phyloP scores from a whole-genome alignment of 2,888 invertebrate genomes.

The Drosophila borborema region DNA sequence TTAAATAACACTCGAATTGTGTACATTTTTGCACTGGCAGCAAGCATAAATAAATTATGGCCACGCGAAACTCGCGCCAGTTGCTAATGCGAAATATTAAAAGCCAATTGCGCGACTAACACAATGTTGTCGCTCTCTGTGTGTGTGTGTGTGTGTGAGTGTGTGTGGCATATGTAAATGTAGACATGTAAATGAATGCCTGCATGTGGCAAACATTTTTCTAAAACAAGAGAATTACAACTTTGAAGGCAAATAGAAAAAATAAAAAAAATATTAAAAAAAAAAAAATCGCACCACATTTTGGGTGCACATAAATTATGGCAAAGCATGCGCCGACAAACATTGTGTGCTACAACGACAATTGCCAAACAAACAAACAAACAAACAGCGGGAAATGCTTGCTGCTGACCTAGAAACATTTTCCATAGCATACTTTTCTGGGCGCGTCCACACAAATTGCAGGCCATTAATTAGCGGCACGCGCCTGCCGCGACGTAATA shows the following conservation, averaged over 20 bases:
- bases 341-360: constrained; percentile 27
- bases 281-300: constrained; percentile 24
- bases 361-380: constrained; percentile 18
- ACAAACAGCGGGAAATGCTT: constrained; percentile 11
- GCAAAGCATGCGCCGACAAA: constrained; percentile 63
- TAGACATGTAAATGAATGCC: constrained; percentile 66
- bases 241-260: constrained; percentile 37
- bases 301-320: constrained; percentile 72
- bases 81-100: constrained; percentile 44
- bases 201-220: constrained; percentile 45
- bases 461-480: constrained; percentile 73
- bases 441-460: constrained; percentile 63
- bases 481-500: constrained; percentile 37
- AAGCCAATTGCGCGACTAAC: constrained; percentile 39
- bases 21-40: constrained; percentile 20
- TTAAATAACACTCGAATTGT: constrained; percentile 22
- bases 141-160: constrained; percentile 43
- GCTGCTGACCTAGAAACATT: constrained; percentile 64
- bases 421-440: constrained; percentile 60
- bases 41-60: constrained; percentile 50
- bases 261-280: too few relatives aligned
- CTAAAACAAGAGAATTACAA: constrained; percentile 53
- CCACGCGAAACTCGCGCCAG: constrained; percentile 17
- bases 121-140: constrained; percentile 6
- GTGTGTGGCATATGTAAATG: constrained; percentile 24